phyloP scores from a whole-genome alignment of 2,888 invertebrate genomes.

The Falcaria lacertinaria region DNA sequence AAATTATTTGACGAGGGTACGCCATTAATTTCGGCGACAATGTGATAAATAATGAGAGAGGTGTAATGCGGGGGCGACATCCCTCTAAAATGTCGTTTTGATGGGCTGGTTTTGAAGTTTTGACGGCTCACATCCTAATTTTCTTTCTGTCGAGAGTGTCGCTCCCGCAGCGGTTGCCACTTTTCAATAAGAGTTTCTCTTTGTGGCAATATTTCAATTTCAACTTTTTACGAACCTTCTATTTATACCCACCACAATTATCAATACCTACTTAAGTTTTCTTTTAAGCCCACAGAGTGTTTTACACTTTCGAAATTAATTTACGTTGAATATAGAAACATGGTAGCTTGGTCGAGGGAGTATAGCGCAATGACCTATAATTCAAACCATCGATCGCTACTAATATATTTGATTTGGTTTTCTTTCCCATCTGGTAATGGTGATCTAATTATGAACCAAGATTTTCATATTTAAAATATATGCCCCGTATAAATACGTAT shows the following conservation, averaged over 20 bases:
- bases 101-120: conserved; percentile 74
- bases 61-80: conserved; percentile 70
- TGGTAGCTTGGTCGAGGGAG: no score
- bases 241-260: background rate
- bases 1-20: conserved; percentile 77
- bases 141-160: conserved; percentile 55
- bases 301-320: background rate
- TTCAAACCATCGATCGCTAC: no score
- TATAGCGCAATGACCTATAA: no score
- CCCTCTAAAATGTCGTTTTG: conserved; percentile 56
- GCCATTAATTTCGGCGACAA: conserved; percentile 76
- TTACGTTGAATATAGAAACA: no score
- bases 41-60: conserved; percentile 79
- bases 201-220: conserved; percentile 62
- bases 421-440: no score
- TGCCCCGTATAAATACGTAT: no score
- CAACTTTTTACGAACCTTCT: conserved; percentile 23
- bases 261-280: background rate
- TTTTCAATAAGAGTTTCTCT: conserved; percentile 62
- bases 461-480: no score
- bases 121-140: conserved; percentile 76
- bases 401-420: no score
- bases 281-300: background rate
- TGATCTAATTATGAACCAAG: no score
- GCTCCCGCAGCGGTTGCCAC: conserved; percentile 53